A percentile compares a stretch with the other conserved stretches of the same genome.
phyloP scores from a whole-genome alignment of 1,140 invertebrate genomes.

The Bombus vancouverensis region DNA sequence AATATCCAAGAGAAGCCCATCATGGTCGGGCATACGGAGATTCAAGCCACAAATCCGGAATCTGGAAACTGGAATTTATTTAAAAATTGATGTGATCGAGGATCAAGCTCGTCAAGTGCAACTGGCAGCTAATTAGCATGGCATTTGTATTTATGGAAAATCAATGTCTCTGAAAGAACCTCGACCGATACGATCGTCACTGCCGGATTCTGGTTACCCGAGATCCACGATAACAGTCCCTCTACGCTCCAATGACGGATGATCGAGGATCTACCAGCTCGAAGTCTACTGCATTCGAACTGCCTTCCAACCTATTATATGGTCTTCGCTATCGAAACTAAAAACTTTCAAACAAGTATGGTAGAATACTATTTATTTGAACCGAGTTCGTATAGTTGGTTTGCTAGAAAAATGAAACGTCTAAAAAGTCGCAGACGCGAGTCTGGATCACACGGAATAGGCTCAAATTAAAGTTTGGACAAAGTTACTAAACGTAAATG shows the following conservation, averaged over 20 bases:
- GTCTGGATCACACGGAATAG: too few species aligned
- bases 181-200: background rate
- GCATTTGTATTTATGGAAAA: conserved; percentile 45
- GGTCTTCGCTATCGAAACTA: background rate
- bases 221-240: conserved; percentile 27
- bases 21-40: too few species aligned
- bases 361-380: too few species aligned
- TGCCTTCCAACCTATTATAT: background rate
- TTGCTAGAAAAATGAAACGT: too few species aligned
- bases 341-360: background rate
- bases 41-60: background rate
- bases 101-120: background rate
- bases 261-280: background rate
- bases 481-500: too few species aligned
- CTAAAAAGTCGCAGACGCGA: too few species aligned
- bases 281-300: background rate
- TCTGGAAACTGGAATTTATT: background rate
- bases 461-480: too few species aligned
- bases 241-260: background rate
- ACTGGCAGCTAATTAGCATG: conserved; percentile 50
- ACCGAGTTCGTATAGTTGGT: too few species aligned
- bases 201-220: background rate
- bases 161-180: conserved; percentile 21
- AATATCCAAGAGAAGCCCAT: too few species aligned
- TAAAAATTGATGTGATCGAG: background rate